Evolutionary conservation across 2,888 invertebrate genomes (phyloP), one percentile per base, ranked within the genome.

Genomic region (Ophion obscuratus): DNA sequence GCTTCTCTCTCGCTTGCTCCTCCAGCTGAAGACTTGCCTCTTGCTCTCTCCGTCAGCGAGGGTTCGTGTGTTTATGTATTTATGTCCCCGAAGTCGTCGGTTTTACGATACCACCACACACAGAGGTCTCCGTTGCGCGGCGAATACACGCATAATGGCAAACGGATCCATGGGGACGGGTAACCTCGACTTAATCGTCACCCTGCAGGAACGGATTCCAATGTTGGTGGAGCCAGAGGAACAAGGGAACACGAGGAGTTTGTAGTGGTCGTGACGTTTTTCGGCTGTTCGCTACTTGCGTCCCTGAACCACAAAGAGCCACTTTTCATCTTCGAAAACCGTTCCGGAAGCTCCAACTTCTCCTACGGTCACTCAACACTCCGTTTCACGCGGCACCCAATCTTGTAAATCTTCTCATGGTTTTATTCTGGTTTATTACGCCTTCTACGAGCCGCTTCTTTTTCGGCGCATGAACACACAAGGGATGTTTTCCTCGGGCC

Each of bases 361-460:
- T 27, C 66, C 64, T 2, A 31, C 11, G 20, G 24, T 57, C 57
- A n/a, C 57, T 53, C 70, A 27, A 27, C 70, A 10, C 10, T 20
- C 10, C 57, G 17, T 36, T 73, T 73, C 31, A 36, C 75, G 7
- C 66, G 17, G 20, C 71, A 17, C 36, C n/a, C 24, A 61, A 64
- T 73, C 83, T 81, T 81, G 88, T 92, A 92, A 92, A 92, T 91
- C 90, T 89, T 86, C 79, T 81, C 79, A 91, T 91, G 90, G 90
- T 91, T 92, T 92, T 92, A 92, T 92, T 90, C 87, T 88, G 89
- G 89, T 91, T 91, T 91, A 90, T 90, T 91, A 88, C 31, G 90
- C 86, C 86, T 68, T 81, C 83, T 27, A 67, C 53, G 17, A 53
- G 53, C 53, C 53, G 53, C 62, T 14, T 36, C 66, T 77, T 83